Conservation (phyloP, 2,797 vertebrate genomes). For the Acanthurus leucopareius region DNA sequence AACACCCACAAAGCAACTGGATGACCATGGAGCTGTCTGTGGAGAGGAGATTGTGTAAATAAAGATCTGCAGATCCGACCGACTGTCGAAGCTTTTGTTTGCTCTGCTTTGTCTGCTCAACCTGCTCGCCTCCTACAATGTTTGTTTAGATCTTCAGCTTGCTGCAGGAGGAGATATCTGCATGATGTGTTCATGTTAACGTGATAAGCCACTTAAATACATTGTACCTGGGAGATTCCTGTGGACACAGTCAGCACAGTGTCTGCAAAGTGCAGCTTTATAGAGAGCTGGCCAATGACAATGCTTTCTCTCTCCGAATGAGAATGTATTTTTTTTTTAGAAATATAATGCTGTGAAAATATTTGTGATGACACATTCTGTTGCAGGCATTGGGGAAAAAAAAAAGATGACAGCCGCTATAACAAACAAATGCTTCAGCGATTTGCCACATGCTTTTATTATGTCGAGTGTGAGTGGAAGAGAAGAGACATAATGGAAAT, state of each 20-base stretch:
- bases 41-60: constrained; percentile 62
- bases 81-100: constrained; percentile 71
- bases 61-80: constrained; percentile 51
- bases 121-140: constrained; percentile 66
- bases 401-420: constrained; percentile 13
- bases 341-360: constrained; percentile 28
- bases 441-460: constrained; percentile 45
- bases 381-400: constrained; percentile 18
- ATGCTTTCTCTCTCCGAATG: constrained; percentile 13
- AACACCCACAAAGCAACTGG: constrained; percentile 57
- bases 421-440: constrained; percentile 42
- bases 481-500: constrained; percentile 37
- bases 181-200: constrained; percentile 57
- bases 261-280: constrained; percentile 15
- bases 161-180: constrained; percentile 62
- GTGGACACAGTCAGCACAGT: constrained; percentile 33
- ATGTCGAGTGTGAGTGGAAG: constrained; percentile 24
- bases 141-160: constrained; percentile 64
- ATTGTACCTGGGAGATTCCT: constrained; percentile 44
- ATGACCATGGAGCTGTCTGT: constrained; percentile 56
- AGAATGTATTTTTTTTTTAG: constrained; percentile 13
- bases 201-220: constrained; percentile 52
- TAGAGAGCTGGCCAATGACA: constrained; percentile 17
- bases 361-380: constrained; percentile 47
- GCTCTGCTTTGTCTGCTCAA: constrained; percentile 70